phyloP scores from a whole-genome alignment of 2,113 vertebrate species.

The Engystomops pustulosus region DNA sequence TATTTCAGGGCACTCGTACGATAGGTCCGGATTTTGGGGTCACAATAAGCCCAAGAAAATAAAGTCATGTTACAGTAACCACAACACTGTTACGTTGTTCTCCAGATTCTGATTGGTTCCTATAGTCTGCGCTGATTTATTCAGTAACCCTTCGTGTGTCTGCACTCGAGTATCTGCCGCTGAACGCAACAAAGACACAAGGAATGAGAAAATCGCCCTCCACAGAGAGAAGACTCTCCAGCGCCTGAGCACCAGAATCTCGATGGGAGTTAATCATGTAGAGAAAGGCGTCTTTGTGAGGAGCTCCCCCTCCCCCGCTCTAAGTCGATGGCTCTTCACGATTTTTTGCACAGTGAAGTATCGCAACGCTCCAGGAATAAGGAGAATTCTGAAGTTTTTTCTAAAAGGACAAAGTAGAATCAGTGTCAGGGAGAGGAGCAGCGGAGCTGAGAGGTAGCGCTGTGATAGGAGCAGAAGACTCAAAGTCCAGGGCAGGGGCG shows the following conservation, averaged over 20 bases:
- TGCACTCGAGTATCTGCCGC: not conserved
- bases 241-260: not conserved
- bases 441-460: not conserved
- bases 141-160: not conserved
- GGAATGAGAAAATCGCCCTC: not conserved
- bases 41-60: too few species aligned
- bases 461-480: too few species aligned
- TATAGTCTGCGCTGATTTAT: not conserved
- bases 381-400: slow-evolving; percentile 29
- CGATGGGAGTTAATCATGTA: slow-evolving; percentile 6
- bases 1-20: too few species aligned
- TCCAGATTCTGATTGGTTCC: not conserved
- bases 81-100: not conserved
- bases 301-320: not conserved
- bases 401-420: not conserved
- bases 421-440: not conserved
- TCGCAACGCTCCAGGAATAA: slow-evolving; percentile 9
- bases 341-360: not conserved
- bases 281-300: not conserved
- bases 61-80: too few species aligned
- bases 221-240: not conserved
- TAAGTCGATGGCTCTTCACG: not conserved
- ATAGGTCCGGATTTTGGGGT: too few species aligned
- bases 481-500: too few species aligned
- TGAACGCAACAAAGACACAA: not conserved